Evolutionary conservation across 53 echinoderm and acorn worm genomes (phyloP).

Genomic region (Zoroaster sp.): DNA sequence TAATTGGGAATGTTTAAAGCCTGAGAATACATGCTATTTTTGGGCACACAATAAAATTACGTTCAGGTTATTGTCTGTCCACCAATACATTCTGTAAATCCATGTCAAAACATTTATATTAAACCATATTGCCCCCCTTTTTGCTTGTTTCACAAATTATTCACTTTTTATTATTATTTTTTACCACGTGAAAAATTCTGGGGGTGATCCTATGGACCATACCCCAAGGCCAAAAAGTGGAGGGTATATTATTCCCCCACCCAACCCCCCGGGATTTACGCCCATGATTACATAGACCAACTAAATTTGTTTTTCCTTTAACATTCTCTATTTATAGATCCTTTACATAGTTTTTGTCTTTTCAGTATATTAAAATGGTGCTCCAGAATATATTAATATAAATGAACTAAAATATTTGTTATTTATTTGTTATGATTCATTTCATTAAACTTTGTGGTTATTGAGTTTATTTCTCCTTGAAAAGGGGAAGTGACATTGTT

Average conservation of each 20-base stretch:
- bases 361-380: constrained; percentile 37
- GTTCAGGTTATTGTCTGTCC: too few species aligned
- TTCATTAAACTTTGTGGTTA: not conserved
- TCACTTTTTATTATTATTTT: too few species aligned
- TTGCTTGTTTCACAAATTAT: too few species aligned
- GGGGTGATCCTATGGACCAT: not conserved
- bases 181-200: not conserved
- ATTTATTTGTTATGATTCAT: not conserved
- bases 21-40: too few species aligned
- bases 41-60: too few species aligned
- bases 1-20: too few species aligned
- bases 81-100: too few species aligned
- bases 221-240: not conserved
- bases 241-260: too few species aligned
- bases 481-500: too few species aligned
- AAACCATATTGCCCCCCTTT: too few species aligned
- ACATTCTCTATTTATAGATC: not conserved
- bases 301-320: not conserved
- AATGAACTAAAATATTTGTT: not conserved
- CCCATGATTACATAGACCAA: not conserved
- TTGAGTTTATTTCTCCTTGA: not conserved
- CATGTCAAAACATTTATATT: too few species aligned
- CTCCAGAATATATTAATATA: constrained; percentile 2
- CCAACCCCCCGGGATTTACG: too few species aligned
- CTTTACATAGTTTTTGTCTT: not conserved